These are phyloP conservation scores for Acyrthosiphon pisum DNA, from an alignment of 1,140 invertebrate species.

Conservation along the genomic window DNA sequence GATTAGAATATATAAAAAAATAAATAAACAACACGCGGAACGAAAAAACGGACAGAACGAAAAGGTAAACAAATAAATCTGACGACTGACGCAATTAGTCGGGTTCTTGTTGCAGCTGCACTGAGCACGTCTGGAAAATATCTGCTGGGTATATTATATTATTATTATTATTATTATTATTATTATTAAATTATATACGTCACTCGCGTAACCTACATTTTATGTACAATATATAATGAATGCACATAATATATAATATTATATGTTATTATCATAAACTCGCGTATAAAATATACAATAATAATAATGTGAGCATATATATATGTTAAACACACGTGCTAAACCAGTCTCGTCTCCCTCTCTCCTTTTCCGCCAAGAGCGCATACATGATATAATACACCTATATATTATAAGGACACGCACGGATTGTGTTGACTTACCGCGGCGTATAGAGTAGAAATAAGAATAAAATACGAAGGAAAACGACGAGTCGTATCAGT, in stretches of 20 bases:
- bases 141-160: neutral
- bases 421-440: neutral
- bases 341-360: constrained; percentile 10
- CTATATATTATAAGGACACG: neutral
- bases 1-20: neutral
- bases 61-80: neutral
- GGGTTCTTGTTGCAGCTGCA: neutral
- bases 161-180: constrained; percentile 12
- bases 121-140: neutral
- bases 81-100: neutral
- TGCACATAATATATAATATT: neutral
- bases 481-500: neutral
- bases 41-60: neutral
- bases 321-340: constrained; percentile 27
- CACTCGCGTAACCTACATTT: constrained; percentile 46
- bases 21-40: neutral
- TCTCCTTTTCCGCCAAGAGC: neutral
- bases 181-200: neutral
- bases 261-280: constrained; percentile 2
- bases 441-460: neutral
- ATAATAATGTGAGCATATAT: neutral
- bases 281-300: neutral
- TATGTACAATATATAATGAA: neutral
- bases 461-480: neutral
- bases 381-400: neutral